Base-by-base conservation (phyloP, 2,888 invertebrate genomes). In the Agelastica alni region DNA sequence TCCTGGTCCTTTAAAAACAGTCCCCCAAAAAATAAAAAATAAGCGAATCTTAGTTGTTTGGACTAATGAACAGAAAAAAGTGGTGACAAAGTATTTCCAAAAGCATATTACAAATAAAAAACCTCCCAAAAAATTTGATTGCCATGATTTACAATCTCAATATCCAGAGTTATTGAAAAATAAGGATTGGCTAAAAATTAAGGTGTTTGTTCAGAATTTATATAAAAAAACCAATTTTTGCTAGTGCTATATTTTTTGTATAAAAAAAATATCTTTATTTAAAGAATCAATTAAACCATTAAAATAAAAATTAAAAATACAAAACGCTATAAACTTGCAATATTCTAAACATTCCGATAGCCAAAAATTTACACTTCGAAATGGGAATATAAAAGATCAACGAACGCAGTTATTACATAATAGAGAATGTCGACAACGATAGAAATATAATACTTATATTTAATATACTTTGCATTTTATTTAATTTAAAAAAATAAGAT, bases 171-270 rank as follows among this genome's bases (percentile, higher is more conserved):
- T 59, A 17, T 41, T 59, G 1, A 7, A 26, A n/a, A 61, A 60
- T 37, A 57, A 59, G 49, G 17, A 45, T 12, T 61, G 59, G 61
- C 22, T 32, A 10, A 54, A 61, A 53, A 60, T 61, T 1, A 61
- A 61, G 47, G n/a, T n/a, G n/a, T n/a, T n/a, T n/a, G n/a, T n/a
- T n/a, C n/a, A 59, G 36, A 59, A 61, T 41, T 9, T 26, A 10
- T 58, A 58, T 26, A 10, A 3, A 16, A 36, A 36, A 36, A 36
- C n/a, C n/a, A n/a, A n/a, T n/a, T n/a, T n/a, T n/a, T n/a, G n/a
- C n/a, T n/a, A n/a, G n/a, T n/a, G n/a, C n/a, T n/a, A n/a, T n/a
- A n/a, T n/a, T n/a, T n/a, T n/a, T n/a, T n/a, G n/a, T n/a, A n/a
- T n/a, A n/a, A n/a, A n/a, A n/a, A n/a, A n/a, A n/a, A n/a, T n/a